phyloP scores from a whole-genome alignment of 2,888 invertebrate species.

The Coenonympha glycerion region DNA sequence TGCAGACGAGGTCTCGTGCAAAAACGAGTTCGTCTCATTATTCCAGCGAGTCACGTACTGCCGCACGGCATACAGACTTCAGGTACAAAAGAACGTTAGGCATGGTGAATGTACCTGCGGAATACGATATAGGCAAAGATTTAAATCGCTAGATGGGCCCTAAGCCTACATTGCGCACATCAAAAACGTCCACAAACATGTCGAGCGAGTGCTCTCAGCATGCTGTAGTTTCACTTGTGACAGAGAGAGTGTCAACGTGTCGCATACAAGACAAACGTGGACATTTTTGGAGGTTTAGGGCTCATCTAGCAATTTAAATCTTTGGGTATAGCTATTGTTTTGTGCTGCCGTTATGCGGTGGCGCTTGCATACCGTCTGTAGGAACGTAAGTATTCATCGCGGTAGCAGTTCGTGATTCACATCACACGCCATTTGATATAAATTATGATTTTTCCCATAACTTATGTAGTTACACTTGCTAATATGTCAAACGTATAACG shows the following conservation, averaged over 20 bases:
- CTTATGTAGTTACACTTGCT: too few species aligned
- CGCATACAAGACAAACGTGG: too few species aligned
- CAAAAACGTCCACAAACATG: too few species aligned
- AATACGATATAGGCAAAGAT: too few species aligned
- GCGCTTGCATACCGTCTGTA: conserved; percentile 16
- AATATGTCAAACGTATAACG: background rate
- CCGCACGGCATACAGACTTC: background rate
- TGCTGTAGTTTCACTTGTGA: too few species aligned
- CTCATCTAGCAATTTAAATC: too few species aligned
- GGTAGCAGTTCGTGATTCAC: conserved; percentile 15
- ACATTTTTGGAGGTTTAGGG: too few species aligned
- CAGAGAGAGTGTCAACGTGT: too few species aligned
- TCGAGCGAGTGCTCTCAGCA: too few species aligned
- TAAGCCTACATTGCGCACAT: too few species aligned
- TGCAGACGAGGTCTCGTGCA: background rate
- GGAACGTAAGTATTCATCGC: conserved; percentile 30
- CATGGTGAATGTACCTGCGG: background rate
- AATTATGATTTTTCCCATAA: conserved; percentile 1
- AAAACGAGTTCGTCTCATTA: background rate
- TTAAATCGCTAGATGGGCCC: too few species aligned
- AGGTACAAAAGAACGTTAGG: conserved; percentile 3
- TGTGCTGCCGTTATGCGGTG: conserved; percentile 7
- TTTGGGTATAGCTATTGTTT: conserved; percentile 10
- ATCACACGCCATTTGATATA: conserved; percentile 23
- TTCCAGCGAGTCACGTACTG: conserved; percentile 5